A percentile compares a stretch with the other conserved stretches of the same genome.
Evolutionary conservation across 2,113 vertebrate genomes (phyloP).

Genomic region (Pogonocichla stellata): DNA sequence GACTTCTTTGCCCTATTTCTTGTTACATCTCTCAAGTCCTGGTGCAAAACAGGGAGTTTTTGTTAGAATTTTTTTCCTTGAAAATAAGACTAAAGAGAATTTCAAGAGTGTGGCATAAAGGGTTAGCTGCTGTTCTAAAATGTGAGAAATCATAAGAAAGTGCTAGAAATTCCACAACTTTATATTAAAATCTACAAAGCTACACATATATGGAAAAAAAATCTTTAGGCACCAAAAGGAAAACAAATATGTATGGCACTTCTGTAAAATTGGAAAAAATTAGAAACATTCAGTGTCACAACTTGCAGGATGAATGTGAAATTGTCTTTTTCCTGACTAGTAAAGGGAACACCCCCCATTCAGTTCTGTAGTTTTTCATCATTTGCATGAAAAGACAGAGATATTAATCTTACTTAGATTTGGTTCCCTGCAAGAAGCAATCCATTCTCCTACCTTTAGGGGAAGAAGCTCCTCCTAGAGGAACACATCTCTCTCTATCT

Average conservation of each 20-base stretch:
- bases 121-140: neutral
- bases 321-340: neutral
- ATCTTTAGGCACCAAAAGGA: neutral
- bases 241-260: neutral
- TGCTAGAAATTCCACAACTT: neutral
- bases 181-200: neutral
- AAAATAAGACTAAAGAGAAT: neutral
- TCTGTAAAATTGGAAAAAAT: neutral
- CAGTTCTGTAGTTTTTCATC: neutral
- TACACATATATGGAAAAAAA: neutral
- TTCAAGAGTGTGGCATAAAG: neutral
- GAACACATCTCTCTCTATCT: neutral
- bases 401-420: neutral
- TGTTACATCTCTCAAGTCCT: neutral
- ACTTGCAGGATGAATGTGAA: neutral
- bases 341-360: neutral
- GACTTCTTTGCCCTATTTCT: neutral
- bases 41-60: neutral
- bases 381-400: neutral
- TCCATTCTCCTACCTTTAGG: neutral
- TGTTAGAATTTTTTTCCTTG: neutral
- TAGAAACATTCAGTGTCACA: neutral
- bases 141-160: neutral
- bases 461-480: neutral
- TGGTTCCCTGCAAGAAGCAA: neutral